These are phyloP conservation scores for Thalassoma bifasciatum DNA, from an alignment of 2,113 vertebrate genomes.

Conservation along the genomic window DNA sequence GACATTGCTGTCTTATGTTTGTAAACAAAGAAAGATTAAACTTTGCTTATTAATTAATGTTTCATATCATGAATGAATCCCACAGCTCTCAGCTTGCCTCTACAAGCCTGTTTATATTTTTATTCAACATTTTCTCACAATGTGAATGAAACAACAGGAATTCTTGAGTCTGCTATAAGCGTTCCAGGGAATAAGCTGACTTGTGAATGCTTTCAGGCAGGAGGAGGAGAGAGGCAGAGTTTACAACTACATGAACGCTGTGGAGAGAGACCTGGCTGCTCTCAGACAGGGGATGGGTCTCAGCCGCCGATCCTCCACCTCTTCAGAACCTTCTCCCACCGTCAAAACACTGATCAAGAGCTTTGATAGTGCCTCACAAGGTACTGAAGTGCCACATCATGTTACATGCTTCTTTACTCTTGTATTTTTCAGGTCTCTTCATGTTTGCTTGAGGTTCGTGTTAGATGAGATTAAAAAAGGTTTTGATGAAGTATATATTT, in stretches of 20 bases:
- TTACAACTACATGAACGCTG: conserved; percentile 97
- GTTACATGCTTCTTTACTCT: too few species aligned
- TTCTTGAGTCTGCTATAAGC: neutral
- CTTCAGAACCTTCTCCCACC: conserved; percentile 94
- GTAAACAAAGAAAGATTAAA: conserved; percentile 22
- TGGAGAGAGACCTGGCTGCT: conserved; percentile 94
- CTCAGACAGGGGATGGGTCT: conserved; percentile 95
- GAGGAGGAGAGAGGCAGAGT: conserved; percentile 96
- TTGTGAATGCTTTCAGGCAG: conserved; percentile 80
- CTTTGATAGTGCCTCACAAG: conserved; percentile 95
- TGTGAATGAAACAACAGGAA: neutral
- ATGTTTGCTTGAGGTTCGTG: too few species aligned
- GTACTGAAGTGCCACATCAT: conserved; percentile 72
- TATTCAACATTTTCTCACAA: neutral
- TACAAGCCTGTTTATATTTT: neutral
- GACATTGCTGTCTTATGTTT: conserved; percentile 23
- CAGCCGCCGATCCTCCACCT: conserved; percentile 92
- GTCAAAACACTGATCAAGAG: conserved; percentile 98
- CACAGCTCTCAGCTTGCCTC: neutral
- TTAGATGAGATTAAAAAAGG: too few species aligned
- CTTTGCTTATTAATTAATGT: neutral
- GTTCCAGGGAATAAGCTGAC: neutral
- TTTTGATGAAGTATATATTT: too few species aligned
- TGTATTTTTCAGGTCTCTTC: too few species aligned
- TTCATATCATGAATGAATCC: neutral